phyloP scores from a whole-genome alignment of 1,140 invertebrate genomes.

The Leguminivora glycinivorella region DNA sequence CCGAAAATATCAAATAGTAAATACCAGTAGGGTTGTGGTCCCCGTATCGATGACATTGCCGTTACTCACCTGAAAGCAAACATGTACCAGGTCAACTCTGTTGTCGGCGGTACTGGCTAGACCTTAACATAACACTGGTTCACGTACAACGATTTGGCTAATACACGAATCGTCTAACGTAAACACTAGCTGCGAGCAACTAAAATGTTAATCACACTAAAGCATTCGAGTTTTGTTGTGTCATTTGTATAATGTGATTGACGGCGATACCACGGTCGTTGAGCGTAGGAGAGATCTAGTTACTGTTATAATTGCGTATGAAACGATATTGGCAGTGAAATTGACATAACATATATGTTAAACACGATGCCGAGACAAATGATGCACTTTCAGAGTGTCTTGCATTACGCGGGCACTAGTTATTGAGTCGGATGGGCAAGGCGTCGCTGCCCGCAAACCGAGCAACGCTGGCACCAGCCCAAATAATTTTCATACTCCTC shows the following conservation, averaged over 20 bases:
- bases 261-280: background rate
- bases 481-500: conserved; percentile 70
- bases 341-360: conserved; percentile 26
- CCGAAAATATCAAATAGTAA: conserved; percentile 56
- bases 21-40: conserved; percentile 74
- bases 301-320: conserved; percentile 1
- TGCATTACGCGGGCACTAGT: conserved; percentile 46
- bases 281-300: conserved; percentile 15
- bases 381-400: conserved; percentile 49
- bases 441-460: conserved; percentile 47
- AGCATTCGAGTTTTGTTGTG: background rate
- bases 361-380: conserved; percentile 33
- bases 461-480: conserved; percentile 59
- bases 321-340: conserved; percentile 8
- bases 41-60: conserved; percentile 78
- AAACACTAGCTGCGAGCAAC: background rate
- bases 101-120: background rate
- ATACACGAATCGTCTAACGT: background rate
- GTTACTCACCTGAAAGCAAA: conserved; percentile 74
- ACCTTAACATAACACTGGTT: background rate
- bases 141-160: background rate
- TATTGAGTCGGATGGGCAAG: conserved; percentile 44
- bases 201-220: conserved; percentile 1
- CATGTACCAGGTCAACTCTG: conserved; percentile 1
- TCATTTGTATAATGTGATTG: conserved; percentile 3